Evolutionary conservation across 2,888 invertebrate species (phyloP).

Genomic region (Rhingia campestris): DNA sequence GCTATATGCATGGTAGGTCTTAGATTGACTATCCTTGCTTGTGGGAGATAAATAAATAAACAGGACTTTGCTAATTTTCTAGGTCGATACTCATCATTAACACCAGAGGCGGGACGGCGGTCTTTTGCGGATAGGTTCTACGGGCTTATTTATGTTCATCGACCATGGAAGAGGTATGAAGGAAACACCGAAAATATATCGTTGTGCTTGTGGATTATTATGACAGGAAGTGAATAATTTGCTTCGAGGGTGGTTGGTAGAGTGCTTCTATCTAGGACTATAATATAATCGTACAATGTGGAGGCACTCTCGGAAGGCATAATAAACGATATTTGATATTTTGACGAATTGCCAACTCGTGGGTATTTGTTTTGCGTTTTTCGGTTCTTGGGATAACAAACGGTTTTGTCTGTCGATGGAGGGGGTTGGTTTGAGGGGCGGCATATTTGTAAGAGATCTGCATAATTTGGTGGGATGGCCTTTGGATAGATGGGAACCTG

Average conservation of each 20-base stretch:
- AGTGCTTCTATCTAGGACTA: not conserved
- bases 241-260: not conserved
- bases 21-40: slow-evolving; percentile 28
- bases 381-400: too few relatives aligned
- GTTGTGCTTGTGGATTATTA: not conserved
- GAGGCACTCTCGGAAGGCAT: too few relatives aligned
- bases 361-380: not conserved
- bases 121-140: slow-evolving; percentile 27
- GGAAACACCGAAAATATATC: not conserved
- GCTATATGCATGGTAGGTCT: slow-evolving; percentile 47
- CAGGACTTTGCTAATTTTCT: slow-evolving; percentile 69
- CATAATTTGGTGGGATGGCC: too few relatives aligned
- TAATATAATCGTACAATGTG: not conserved
- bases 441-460: too few relatives aligned
- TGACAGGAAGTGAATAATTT: slow-evolving; percentile 7
- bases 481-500: too few relatives aligned
- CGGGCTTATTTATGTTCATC: slow-evolving; percentile 57
- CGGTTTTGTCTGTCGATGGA: too few relatives aligned
- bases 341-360: not conserved
- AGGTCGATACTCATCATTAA: slow-evolving; percentile 73
- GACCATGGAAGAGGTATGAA: not conserved
- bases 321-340: not conserved
- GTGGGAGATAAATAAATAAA: slow-evolving; percentile 65
- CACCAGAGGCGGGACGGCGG: slow-evolving; percentile 41
- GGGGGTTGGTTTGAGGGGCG: too few relatives aligned